Evolutionary conservation across 35 echinoderm and acorn worm species (phyloP), one percentile per base, ranked within the genome.

Genomic region (Patiria miniata): DNA sequence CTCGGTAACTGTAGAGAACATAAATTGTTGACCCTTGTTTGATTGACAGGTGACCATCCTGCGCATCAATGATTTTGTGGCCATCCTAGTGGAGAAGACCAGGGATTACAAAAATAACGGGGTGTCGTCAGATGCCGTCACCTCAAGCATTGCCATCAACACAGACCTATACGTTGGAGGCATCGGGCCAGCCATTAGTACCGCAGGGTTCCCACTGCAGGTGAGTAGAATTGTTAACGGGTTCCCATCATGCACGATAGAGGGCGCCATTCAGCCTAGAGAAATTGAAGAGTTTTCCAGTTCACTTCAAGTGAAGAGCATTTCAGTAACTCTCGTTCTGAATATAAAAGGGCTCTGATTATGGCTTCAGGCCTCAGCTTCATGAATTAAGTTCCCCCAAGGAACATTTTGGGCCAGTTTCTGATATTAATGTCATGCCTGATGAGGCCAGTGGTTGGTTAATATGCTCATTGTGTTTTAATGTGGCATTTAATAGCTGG

Each of bases 21-120:
- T n/a, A n/a, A n/a, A n/a, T n/a, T 4, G 42, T 47, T 47, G 12
- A 47, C 42, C 65, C 26, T 56, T 61, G 34, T 53, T 53, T 77
- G 28, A 5, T 1, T 39, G 30, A 28, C 79, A 98, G 95, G 81
- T 89, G 6, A 55, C 69, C 1, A 82, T 98, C 53, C 77, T 98
- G 54, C 87, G 93, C 40, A 94, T 98, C 81, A 91, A 91, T 83
- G 92, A 91, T 6, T 98, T 98, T 77, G 81, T 94, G 17, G 91
- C 86, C 16, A 87, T 98, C 15, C 30, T 94, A 33, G 95, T 98
- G 0, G 23, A 77, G 28, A 85, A 88, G 40, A 91, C 82, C 7
- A 78, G 76, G 50, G 95, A 98, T 7, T 98, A 92, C 44, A 77
- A 22, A 16, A 61, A 81, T 15, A 89, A 94, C 57, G 53, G 65